Percentiles rank a stretch among this genome's conserved stretches.
phyloP scores from a whole-genome alignment of 1,140 invertebrate genomes.

The Pissodes strobi region DNA sequence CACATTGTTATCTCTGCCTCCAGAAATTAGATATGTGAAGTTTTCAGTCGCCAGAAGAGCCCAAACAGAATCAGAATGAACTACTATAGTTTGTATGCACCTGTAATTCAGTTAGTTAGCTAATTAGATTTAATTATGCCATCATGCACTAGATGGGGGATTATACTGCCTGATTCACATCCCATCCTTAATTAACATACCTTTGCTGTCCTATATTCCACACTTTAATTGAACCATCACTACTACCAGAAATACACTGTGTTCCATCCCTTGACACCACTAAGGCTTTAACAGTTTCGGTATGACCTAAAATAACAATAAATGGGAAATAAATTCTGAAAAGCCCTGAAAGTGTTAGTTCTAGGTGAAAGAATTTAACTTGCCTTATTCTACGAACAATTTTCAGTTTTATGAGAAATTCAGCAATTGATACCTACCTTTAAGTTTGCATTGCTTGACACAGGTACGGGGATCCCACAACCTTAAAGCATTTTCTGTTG shows the following conservation, averaged over 20 bases:
- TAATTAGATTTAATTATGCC: neutral
- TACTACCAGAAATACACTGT: slow-evolving; percentile 96
- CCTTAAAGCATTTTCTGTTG: slow-evolving; percentile 92
- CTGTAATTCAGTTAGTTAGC: slow-evolving; percentile 47
- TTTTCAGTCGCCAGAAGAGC: slow-evolving; percentile 89
- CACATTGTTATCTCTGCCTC: slow-evolving; percentile 89
- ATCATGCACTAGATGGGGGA: neutral
- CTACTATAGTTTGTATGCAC: slow-evolving; percentile 88
- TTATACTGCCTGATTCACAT: neutral
- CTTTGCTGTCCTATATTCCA: slow-evolving; percentile 97
- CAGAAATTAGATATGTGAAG: slow-evolving; percentile 93
- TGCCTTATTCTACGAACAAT: too few relatives aligned
- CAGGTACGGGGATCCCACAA: slow-evolving; percentile 98
- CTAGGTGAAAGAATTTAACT: too few relatives aligned
- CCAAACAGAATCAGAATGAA: slow-evolving; percentile 97
- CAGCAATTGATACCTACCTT: neutral
- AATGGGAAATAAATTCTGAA: slow-evolving; percentile 5
- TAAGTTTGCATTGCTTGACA: slow-evolving; percentile 75
- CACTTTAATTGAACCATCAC: slow-evolving; percentile 96
- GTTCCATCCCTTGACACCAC: slow-evolving; percentile 93
- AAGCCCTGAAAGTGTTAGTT: too few relatives aligned
- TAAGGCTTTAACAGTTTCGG: slow-evolving; percentile 96
- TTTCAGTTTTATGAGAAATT: too few relatives aligned
- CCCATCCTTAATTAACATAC: slow-evolving; percentile 32
- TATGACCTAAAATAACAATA: slow-evolving; percentile 75